Base-by-base conservation (phyloP, 2,888 invertebrate species). In the Rhamnusium bicolor region DNA sequence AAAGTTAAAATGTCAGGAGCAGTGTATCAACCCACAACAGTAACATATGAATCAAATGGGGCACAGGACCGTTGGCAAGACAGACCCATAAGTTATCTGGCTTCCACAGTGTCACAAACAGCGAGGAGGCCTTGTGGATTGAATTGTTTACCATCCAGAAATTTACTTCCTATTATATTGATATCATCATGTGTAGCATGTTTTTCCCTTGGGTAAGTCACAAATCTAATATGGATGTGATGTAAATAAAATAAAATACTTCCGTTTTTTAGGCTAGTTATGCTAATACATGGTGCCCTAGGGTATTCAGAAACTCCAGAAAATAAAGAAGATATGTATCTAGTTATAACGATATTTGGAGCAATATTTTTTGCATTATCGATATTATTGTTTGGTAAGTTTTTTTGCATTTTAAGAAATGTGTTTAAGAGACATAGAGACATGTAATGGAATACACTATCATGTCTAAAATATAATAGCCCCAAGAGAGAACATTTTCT, bases 1-100 rank as follows among this genome's bases (percentile, higher is more conserved):
- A 56, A 7, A 58, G 40, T 12, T 10, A 79, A 73, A 56, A 92
- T 83, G 83, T 83, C 83, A 21, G 83, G 92, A 85, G 93, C 94
- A 73, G 94, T 94, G 60, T 94, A 94, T 88, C 94, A 94, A 86
- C 94, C 94, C 14, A 94, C 94, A 75, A 94, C 94, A 79, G 93
- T 94, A 78, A 93, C 93, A 69, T 94, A 94, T 86, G 94, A 94
- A 86, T 82, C 89, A 76, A 85, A 88, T 81, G 81, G 85, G 54
- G 82, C 84, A 10, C 85, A 84, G 70, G 86, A 87, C 51, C 78
- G 85, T 62, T 87, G 87, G 87, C 85, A 86, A 19, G 85, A 87
- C 60, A 82, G 87, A 82, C 86, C 89, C 72, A 85, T 87, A 67
- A 87, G 88, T 75, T 87, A 88, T 85, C 79, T 89, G 80, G 85